Percentiles rank a stretch among this genome's conserved stretches.
phyloP scores from a whole-genome alignment of 2,888 invertebrate genomes.

The Auanema sp. region DNA sequence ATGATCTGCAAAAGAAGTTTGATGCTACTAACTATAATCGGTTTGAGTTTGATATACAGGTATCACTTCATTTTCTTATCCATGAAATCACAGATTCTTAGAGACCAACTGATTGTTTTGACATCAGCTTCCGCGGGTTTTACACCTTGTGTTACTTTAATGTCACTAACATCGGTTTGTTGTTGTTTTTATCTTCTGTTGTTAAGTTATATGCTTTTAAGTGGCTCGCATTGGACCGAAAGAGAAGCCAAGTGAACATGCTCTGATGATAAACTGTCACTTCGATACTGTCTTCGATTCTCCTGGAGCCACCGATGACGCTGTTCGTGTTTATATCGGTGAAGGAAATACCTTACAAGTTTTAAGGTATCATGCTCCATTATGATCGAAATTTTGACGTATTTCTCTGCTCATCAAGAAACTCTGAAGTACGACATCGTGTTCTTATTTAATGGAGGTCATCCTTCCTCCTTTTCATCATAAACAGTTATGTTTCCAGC shows the following conservation, averaged over 20 bases:
- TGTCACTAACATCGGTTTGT: slow-evolving; percentile 31
- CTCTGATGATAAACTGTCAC: slow-evolving; percentile 82
- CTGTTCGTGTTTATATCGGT: slow-evolving; percentile 65
- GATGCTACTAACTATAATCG: neutral
- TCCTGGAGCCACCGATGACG: slow-evolving; percentile 84
- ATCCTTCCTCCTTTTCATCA: neutral
- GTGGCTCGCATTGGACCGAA: slow-evolving; percentile 36
- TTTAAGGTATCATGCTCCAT: slow-evolving; percentile 78
- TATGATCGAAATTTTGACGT: slow-evolving; percentile 80
- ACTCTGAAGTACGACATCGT: slow-evolving; percentile 78
- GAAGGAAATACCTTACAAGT: neutral
- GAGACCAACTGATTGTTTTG: slow-evolving; percentile 76
- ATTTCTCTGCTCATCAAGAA: slow-evolving; percentile 63
- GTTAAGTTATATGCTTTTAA: slow-evolving; percentile 1
- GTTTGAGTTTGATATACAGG: neutral
- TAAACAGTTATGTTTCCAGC: slow-evolving; percentile 67
- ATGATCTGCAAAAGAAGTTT: neutral
- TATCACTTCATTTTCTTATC: neutral
- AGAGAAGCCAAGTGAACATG: slow-evolving; percentile 68
- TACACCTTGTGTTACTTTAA: slow-evolving; percentile 82
- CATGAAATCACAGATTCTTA: slow-evolving; percentile 70
- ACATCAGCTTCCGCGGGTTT: slow-evolving; percentile 77
- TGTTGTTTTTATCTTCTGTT: neutral
- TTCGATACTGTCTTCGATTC: slow-evolving; percentile 85
- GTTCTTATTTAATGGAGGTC: slow-evolving; percentile 82